These are phyloP conservation scores for Oenanthe oenanthe DNA, from an alignment of 2,113 vertebrate species.

Conservation along the genomic window DNA sequence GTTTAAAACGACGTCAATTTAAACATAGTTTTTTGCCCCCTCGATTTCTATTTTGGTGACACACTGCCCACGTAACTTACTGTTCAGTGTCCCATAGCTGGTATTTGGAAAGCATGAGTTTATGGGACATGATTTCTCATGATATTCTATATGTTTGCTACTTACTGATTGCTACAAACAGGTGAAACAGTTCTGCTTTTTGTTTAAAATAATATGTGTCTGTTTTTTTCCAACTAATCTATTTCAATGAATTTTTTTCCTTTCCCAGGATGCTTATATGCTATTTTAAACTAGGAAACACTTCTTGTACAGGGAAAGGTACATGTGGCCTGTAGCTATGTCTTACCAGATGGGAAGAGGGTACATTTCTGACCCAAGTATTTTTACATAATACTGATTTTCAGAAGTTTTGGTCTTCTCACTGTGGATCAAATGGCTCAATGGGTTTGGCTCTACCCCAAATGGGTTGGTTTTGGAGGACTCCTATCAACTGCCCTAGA, in stretches of 20 bases:
- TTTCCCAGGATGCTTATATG: background rate
- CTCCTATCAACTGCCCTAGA: background rate
- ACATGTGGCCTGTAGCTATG: background rate
- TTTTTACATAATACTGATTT: background rate
- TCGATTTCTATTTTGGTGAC: background rate
- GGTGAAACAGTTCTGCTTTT: background rate
- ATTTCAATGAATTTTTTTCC: background rate
- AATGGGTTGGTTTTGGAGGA: background rate
- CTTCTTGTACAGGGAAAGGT: background rate
- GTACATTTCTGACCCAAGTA: background rate
- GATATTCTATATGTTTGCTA: background rate
- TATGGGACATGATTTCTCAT: constrained; percentile 13
- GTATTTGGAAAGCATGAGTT: constrained; percentile 43
- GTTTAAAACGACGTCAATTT: background rate
- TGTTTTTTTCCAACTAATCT: background rate
- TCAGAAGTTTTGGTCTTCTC: background rate
- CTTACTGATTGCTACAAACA: background rate
- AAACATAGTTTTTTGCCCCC: background rate
- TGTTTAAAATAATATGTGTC: background rate
- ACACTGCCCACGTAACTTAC: background rate
- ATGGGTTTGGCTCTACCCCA: background rate
- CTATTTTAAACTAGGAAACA: background rate
- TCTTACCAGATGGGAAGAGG: background rate
- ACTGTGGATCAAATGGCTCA: background rate
- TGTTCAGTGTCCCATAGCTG: background rate